Evolutionary conservation across 2,797 vertebrate species (phyloP).

Genomic region (Etheostoma nigrum): DNA sequence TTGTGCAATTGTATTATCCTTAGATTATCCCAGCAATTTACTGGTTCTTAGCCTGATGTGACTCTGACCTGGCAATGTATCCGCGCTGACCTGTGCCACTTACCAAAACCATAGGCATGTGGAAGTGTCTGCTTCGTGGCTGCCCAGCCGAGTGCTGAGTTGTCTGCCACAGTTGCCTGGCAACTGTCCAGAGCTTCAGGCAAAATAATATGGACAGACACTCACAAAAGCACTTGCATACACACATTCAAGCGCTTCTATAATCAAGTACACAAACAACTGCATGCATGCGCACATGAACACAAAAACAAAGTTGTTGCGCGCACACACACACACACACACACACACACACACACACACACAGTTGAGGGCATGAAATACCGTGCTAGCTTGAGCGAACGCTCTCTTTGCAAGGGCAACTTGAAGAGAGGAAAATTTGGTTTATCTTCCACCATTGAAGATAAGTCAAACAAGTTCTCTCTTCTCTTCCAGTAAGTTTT

Average conservation of each 20-base stretch:
- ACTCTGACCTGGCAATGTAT: conserved; percentile 65
- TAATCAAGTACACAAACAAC: conserved; percentile 61
- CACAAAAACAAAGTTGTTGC: conserved; percentile 14
- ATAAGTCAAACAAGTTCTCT: conserved; percentile 65
- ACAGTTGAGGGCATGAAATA: conserved; percentile 6
- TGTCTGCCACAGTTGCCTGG: conserved; percentile 86
- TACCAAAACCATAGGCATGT: conserved; percentile 67
- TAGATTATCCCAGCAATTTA: conserved; percentile 54
- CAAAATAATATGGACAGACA: conserved; percentile 79
- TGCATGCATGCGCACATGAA: conserved; percentile 41
- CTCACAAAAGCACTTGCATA: conserved; percentile 68
- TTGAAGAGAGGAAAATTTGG: conserved; percentile 41
- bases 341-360: not conserved
- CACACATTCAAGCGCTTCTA: conserved; percentile 61
- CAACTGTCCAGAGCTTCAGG: conserved; percentile 84
- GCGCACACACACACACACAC: not conserved
- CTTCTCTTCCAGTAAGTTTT: conserved; percentile 69
- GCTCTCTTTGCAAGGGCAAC: conserved; percentile 45
- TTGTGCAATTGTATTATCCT: conserved; percentile 46
- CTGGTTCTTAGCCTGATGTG: conserved; percentile 58
- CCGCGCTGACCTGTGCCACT: conserved; percentile 65
- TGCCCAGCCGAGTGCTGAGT: conserved; percentile 71
- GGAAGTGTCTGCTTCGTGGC: conserved; percentile 69
- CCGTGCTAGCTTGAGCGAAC: conserved; percentile 25
- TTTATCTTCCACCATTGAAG: conserved; percentile 58